Base-by-base conservation (phyloP, 2,113 vertebrate genomes). In the Anolis carolinensis region DNA sequence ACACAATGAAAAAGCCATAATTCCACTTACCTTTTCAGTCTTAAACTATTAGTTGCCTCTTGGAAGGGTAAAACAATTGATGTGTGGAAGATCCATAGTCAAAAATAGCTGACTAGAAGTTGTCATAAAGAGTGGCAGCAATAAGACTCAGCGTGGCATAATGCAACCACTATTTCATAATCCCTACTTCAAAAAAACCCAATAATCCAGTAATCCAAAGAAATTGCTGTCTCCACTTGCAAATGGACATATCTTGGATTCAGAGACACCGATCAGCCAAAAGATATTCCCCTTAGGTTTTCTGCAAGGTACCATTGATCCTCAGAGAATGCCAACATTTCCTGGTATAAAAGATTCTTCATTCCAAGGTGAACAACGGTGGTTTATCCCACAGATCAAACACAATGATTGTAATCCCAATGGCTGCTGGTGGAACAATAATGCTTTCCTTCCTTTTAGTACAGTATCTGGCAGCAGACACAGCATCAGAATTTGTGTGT, bases 281-380 rank as follows among this genome's bases (percentile, higher is more conserved):
- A 5, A 0, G 32, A 84, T 83, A 83, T 65, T 89, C 88, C 91
- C 89, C 82, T 36, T 78, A 72, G 87, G 80, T 77, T 85, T 91
- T 93, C 85, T 88, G 92, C 85, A 86, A 1, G 50, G 81, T 88
- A 65, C 86, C 71, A 88, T 85, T 70, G 93, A 94, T 92, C 92
- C 92, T 95, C 90, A 92, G 84, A 96, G 91, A 96, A 96, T 97
- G 96, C 95, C 90, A 92, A 86, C 95, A 92, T 83, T 93, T 96
- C 96, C 95, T 92, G 88, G 95, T 96, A 94, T 92, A 94, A 84
- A 92, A 94, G 84, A 92, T 91, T 92, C 94, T 95, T 94, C 88
- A 84, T 96, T 96, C 95, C 95, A 93, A 95, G 93, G 89, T 92
- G 93, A 90, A 95, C 91, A 87, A 87, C 0, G 81, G 92, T 90